These are phyloP conservation scores for Thinocorus orbignyianus DNA, from an alignment of 2,113 vertebrate species.

Conservation along the genomic window DNA sequence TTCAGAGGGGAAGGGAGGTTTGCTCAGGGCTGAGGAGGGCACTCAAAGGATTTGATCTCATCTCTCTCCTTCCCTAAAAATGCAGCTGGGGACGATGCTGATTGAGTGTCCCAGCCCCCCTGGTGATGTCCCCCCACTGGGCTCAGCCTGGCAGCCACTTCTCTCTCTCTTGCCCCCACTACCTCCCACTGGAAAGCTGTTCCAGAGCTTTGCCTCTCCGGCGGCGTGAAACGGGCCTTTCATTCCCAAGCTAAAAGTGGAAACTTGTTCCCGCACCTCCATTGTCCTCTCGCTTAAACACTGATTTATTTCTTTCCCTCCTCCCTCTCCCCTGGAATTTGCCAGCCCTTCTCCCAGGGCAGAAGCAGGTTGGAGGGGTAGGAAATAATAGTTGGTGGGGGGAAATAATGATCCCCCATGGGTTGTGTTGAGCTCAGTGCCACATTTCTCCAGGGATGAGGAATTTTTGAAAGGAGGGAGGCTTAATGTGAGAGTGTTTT, in stretches of 20 bases:
- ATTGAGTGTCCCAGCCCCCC: background rate
- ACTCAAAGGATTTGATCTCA: background rate
- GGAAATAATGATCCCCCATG: background rate
- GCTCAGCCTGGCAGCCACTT: background rate
- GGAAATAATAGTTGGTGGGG: background rate
- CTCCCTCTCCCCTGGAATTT: background rate
- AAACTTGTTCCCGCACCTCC: conserved; percentile 38
- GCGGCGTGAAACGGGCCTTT: conserved; percentile 21
- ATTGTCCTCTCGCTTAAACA: conserved; percentile 16
- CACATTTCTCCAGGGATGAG: background rate
- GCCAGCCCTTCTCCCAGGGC: background rate
- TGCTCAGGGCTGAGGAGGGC: background rate
- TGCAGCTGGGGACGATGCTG: accelerated
- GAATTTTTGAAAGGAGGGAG: background rate
- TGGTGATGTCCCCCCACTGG: background rate
- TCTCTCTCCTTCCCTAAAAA: background rate
- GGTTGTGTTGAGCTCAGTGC: background rate
- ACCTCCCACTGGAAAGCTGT: conserved; percentile 61
- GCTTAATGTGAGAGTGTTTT: background rate
- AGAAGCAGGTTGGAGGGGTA: background rate
- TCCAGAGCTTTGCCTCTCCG: background rate
- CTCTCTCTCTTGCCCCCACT: conserved; percentile 37
- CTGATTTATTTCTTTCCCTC: no score
- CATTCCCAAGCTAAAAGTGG: conserved; percentile 11
- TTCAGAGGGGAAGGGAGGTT: background rate